phyloP scores from a whole-genome alignment of 1,140 invertebrate genomes.

The Physella acuta region DNA sequence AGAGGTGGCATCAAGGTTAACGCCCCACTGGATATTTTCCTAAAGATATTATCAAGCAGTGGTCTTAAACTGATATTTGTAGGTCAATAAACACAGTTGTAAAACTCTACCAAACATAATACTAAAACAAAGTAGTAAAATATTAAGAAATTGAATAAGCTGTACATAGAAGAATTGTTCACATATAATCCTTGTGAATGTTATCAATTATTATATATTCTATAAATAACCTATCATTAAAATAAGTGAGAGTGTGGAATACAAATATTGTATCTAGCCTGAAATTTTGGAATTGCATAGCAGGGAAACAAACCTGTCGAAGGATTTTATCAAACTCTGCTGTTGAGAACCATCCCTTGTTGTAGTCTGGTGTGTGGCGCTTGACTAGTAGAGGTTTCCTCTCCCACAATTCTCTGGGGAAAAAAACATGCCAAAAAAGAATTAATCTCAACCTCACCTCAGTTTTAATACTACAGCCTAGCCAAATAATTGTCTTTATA shows the following conservation, averaged over 20 bases:
- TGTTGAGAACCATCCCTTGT: conserved; percentile 74
- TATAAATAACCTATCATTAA: no score
- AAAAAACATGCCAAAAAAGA: neutral
- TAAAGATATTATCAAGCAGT: conserved; percentile 52
- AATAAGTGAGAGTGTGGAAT: no score
- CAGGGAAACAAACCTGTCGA: conserved; percentile 60
- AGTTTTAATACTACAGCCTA: neutral
- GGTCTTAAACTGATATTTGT: no score
- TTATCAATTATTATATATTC: no score
- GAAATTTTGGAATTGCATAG: neutral
- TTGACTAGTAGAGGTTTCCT: conserved; percentile 75
- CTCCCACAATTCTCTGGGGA: conserved; percentile 71
- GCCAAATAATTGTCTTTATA: no score
- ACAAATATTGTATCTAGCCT: no score
- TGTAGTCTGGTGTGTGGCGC: conserved; percentile 70
- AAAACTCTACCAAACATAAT: neutral
- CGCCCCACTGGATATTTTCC: conserved; percentile 76
- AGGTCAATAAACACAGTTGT: no score
- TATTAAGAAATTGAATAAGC: no score
- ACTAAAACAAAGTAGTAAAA: neutral
- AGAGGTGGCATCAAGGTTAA: conserved; percentile 88
- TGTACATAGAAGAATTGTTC: no score
- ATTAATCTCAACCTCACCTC: neutral
- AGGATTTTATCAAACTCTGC: conserved; percentile 77
- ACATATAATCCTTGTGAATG: no score